These are phyloP conservation scores for western clawed frog (Xenopus tropicalis) DNA, from an alignment of 2,113 vertebrate genomes.

Conservation along the genomic window DNA sequence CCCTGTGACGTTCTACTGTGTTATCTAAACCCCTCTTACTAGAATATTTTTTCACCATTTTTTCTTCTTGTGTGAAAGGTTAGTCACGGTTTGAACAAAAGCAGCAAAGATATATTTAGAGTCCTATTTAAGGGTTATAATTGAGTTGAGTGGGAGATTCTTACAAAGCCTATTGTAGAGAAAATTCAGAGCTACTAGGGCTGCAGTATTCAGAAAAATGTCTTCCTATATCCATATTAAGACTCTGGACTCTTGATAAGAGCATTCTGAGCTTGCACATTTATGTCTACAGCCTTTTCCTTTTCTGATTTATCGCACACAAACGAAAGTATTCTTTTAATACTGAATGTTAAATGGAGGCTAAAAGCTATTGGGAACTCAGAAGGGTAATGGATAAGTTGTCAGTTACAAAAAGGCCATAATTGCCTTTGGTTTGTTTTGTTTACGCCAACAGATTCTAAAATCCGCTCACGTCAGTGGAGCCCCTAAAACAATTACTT, in stretches of 20 bases:
- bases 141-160: constrained; percentile 28
- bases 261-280: too few relatives aligned
- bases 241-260: too few relatives aligned
- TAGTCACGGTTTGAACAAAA: constrained; percentile 17
- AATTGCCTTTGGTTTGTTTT: not conserved
- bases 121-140: constrained; percentile 24
- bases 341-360: too few relatives aligned
- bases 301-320: too few relatives aligned
- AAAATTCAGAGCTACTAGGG: not conserved
- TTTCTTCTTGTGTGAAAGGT: not conserved
- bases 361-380: too few relatives aligned
- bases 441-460: not conserved
- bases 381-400: not conserved
- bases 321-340: too few relatives aligned
- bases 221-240: too few relatives aligned
- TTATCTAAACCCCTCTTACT: too few relatives aligned
- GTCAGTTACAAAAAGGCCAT: not conserved
- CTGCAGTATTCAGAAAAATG: too few relatives aligned
- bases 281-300: too few relatives aligned
- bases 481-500: not conserved
- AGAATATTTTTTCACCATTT: not conserved
- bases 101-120: constrained; percentile 4
- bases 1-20: too few relatives aligned
- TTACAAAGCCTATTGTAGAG: not conserved
- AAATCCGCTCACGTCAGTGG: constrained; percentile 6